Evolutionary conservation across 2,888 invertebrate genomes (phyloP), one percentile per base, ranked within the genome.

Genomic region (Polylopha cassiicola): DNA sequence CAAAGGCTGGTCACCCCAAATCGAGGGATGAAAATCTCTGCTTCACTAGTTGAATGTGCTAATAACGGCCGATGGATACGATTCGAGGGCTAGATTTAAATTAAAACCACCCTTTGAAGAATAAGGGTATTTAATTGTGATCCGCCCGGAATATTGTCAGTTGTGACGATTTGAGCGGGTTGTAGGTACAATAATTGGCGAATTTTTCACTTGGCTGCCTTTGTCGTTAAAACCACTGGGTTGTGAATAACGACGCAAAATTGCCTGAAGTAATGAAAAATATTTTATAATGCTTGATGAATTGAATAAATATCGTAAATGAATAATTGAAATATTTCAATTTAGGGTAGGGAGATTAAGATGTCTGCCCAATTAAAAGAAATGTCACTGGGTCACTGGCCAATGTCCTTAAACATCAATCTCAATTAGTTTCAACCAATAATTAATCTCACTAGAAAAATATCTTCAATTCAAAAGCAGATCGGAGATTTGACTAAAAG

Each of bases 41-140:
- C 50, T 43, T 41, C 47, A 49, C 56, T 58, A 55, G 55, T 48
- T 57, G 55, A 58, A 58, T 55, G 56, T 54, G 56, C 53, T 51
- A 58, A 53, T 51, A 52, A 51, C 47, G 48, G 44, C 38, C 36
- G 30, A 18, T 20, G 14, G 13, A 15, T 26, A 46, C 41, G 42
- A 45, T 46, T 37, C 52, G 53, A 65, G 65, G 69, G 67, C 58
- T 60, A 67, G 71, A 64, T 73, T 80, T 64, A 77, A 80, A 80
- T 80, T 78, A 76, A 78, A 80, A 71, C 52, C 65, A 53, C 56
- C 70, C 67, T 71, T 73, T 74, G 70, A 73, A 75, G 76, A 73
- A 75, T 58, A 53, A 58, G 67, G 72, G 61, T 60, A 67, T 77
- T 71, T 77, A 76, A 80, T 80, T 77, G 72, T 75, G 69, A 72